phyloP scores from a whole-genome alignment of 2,113 vertebrate species.

The Hemiscyllium ocellatum region DNA sequence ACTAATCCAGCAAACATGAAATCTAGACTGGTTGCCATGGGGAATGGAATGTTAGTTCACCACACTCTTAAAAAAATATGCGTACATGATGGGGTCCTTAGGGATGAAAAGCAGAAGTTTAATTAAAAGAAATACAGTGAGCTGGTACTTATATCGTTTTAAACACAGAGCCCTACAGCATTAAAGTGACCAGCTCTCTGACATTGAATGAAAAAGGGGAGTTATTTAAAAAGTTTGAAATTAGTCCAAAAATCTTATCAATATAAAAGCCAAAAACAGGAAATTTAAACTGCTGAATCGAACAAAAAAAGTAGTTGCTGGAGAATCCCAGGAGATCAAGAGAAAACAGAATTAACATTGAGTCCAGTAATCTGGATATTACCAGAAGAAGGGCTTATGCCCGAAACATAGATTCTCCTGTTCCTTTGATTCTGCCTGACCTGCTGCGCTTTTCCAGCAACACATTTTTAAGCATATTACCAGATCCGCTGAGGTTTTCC shows the following conservation, averaged over 20 bases:
- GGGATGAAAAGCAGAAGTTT: background rate
- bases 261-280: background rate
- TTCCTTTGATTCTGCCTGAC: too few species aligned
- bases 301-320: too few species aligned
- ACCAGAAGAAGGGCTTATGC: too few species aligned
- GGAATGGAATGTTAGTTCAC: background rate
- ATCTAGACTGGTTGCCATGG: background rate
- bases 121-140: background rate
- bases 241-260: background rate
- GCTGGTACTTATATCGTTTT: background rate
- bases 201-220: background rate
- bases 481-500: too few species aligned
- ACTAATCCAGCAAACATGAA: background rate
- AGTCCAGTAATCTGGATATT: too few species aligned
- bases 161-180: background rate
- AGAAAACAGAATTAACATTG: too few species aligned
- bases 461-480: too few species aligned
- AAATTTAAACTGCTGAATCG: background rate
- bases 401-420: too few species aligned
- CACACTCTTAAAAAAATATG: background rate
- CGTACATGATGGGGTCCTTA: background rate
- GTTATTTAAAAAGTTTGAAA: background rate
- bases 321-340: too few species aligned
- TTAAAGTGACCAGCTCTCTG: background rate
- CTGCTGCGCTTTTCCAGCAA: too few species aligned